These are phyloP conservation scores for Pristionchus japonicus DNA, from an alignment of 2,888 invertebrate species.

Conservation along the genomic window DNA sequence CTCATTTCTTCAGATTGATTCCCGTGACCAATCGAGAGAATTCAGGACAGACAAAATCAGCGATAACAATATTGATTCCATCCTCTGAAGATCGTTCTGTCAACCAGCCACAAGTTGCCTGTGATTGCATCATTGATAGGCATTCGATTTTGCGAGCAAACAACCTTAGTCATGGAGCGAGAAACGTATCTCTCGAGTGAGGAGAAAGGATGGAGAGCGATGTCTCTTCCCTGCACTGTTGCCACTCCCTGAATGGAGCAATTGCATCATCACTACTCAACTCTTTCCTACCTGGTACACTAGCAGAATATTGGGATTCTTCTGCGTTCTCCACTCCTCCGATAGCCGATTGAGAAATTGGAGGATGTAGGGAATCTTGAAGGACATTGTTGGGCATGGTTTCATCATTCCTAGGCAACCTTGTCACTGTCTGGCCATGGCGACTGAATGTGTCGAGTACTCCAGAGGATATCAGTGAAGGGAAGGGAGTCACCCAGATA, in stretches of 20 bases:
- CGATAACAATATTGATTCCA: slow-evolving; percentile 43
- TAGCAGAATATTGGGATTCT: not conserved
- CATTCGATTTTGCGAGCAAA: not conserved
- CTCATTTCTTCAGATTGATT: slow-evolving; percentile 27
- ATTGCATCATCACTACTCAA: not conserved
- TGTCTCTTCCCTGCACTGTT: slow-evolving; percentile 18
- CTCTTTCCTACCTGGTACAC: slow-evolving; percentile 23
- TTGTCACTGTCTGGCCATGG: slow-evolving; percentile 47
- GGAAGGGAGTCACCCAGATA: not conserved
- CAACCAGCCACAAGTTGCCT: slow-evolving; percentile 34
- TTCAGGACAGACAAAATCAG: slow-evolving; percentile 10
- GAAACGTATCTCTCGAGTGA: slow-evolving; percentile 34
- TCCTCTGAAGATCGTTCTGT: not conserved
- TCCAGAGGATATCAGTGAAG: slow-evolving; percentile 37
- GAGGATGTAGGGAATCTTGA: slow-evolving; percentile 30
- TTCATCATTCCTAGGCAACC: not conserved
- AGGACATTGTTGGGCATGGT: not conserved
- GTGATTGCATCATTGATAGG: not conserved
- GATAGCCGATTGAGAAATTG: slow-evolving; percentile 21
- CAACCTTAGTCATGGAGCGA: slow-evolving; percentile 33
- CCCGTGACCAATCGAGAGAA: not conserved
- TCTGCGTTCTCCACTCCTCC: not conserved
- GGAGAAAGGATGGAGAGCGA: slow-evolving; percentile 39
- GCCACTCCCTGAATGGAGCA: slow-evolving; percentile 17
- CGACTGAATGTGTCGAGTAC: not conserved